These are phyloP conservation scores for Notocelia uddmanniana DNA, from an alignment of 2,888 invertebrate species.

Conservation along the genomic window DNA sequence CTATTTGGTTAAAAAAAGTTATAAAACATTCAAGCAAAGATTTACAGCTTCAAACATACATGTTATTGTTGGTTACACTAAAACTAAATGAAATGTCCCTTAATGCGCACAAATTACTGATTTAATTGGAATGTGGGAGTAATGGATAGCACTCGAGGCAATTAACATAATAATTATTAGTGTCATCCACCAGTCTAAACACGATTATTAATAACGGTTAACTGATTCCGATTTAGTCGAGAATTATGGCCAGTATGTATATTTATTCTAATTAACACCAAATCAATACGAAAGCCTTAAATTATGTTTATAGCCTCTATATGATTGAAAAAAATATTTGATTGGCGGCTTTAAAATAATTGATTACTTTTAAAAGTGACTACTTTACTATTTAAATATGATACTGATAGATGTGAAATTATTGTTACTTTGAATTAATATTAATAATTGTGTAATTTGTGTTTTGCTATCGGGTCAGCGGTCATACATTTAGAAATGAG, in stretches of 20 bases:
- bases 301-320: no score
- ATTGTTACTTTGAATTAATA: no score
- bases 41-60: no score
- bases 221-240: neutral
- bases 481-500: no score
- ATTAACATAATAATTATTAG: constrained; percentile 36
- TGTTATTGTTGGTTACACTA: neutral
- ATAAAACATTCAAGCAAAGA: neutral
- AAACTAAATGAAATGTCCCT: constrained; percentile 4
- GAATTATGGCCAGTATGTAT: neutral
- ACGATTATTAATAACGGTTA: constrained; percentile 25
- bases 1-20: neutral
- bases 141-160: constrained; percentile 11
- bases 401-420: no score
- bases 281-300: no score
- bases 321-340: no score
- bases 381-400: no score
- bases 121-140: constrained; percentile 26
- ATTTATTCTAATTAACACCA: neutral
- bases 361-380: no score
- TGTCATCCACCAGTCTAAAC: constrained; percentile 22
- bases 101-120: constrained; percentile 26
- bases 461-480: no score
- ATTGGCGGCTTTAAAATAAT: no score
- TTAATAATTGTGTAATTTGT: no score